Conservation (phyloP, 2,888 invertebrate genomes). For the Apeira syringaria region DNA sequence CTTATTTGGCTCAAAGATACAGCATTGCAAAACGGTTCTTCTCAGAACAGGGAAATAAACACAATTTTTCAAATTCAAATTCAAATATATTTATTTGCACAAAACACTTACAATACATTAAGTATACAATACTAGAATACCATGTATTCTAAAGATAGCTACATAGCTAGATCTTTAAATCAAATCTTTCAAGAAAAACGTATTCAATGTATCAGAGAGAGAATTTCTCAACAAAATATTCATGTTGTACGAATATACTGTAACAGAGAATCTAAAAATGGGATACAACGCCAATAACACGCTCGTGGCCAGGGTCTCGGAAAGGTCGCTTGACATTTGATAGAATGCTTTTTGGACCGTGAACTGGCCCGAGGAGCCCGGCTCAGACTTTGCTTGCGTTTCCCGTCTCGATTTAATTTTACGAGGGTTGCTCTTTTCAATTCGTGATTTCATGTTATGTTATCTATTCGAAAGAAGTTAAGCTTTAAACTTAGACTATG, state of each 20-base stretch:
- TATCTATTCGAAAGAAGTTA: too few relatives aligned
- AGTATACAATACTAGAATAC: too few relatives aligned
- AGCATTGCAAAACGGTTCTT: too few relatives aligned
- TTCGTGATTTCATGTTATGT: constrained; percentile 9
- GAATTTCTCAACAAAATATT: too few relatives aligned
- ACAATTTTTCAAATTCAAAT: too few relatives aligned
- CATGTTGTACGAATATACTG: neutral
- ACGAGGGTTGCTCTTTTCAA: constrained; percentile 27
- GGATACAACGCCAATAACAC: constrained; percentile 45
- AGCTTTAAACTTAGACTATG: too few relatives aligned
- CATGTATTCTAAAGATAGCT: too few relatives aligned
- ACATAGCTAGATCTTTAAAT: too few relatives aligned
- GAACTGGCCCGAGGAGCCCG: constrained; percentile 42
- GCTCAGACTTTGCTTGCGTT: constrained; percentile 18
- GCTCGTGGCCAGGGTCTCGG: constrained; percentile 21
- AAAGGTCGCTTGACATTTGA: constrained; percentile 65
- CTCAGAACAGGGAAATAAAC: too few relatives aligned
- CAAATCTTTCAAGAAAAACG: neutral
- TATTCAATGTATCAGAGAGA: neutral
- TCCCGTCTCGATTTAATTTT: constrained; percentile 26
- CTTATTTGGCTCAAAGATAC: too few relatives aligned
- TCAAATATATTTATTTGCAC: too few relatives aligned
- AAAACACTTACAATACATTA: too few relatives aligned
- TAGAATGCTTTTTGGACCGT: constrained; percentile 69
- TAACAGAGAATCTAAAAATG: neutral